Evolutionary conservation across 2,797 vertebrate genomes (phyloP).

Genomic region (Ispidina picta): DNA sequence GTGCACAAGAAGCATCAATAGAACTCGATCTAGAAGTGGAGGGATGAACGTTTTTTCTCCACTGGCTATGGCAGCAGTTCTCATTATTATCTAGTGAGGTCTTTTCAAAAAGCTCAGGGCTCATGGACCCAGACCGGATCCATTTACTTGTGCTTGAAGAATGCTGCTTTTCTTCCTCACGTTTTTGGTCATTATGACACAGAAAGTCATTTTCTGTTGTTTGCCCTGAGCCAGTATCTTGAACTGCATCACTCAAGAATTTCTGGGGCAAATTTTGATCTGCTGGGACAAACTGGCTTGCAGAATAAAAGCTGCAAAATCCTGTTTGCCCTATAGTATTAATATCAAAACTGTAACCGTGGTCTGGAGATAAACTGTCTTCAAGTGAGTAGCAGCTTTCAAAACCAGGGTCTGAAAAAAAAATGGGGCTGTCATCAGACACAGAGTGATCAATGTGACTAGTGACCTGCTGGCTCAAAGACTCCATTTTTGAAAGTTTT

Average conservation of each 20-base stretch:
- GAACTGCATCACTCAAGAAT: constrained; percentile 92
- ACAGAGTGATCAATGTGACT: constrained; percentile 75
- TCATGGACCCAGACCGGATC: constrained; percentile 76
- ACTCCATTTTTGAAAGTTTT: constrained; percentile 80
- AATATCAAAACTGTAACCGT: constrained; percentile 96
- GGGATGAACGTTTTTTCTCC: constrained; percentile 76
- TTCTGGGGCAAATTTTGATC: constrained; percentile 94
- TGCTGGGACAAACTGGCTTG: constrained; percentile 93
- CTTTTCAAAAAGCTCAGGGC: constrained; percentile 89
- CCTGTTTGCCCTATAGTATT: constrained; percentile 91
- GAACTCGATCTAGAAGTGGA: constrained; percentile 77
- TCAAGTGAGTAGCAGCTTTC: constrained; percentile 94
- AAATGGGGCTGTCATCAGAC: constrained; percentile 83
- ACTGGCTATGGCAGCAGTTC: constrained; percentile 68
- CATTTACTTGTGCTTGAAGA: constrained; percentile 74
- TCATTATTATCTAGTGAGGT: constrained; percentile 78
- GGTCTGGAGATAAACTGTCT: constrained; percentile 94
- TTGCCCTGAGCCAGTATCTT: constrained; percentile 84
- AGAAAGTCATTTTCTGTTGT: constrained; percentile 75
- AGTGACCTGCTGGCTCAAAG: constrained; percentile 73
- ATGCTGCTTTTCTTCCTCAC: constrained; percentile 73
- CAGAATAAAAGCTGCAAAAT: constrained; percentile 93
- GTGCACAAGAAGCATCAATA: constrained; percentile 76
- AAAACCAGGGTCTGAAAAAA: constrained; percentile 90
- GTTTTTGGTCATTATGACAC: constrained; percentile 73